These are phyloP conservation scores for Otus scops DNA, from an alignment of 2,797 vertebrate species.

Conservation along the genomic window DNA sequence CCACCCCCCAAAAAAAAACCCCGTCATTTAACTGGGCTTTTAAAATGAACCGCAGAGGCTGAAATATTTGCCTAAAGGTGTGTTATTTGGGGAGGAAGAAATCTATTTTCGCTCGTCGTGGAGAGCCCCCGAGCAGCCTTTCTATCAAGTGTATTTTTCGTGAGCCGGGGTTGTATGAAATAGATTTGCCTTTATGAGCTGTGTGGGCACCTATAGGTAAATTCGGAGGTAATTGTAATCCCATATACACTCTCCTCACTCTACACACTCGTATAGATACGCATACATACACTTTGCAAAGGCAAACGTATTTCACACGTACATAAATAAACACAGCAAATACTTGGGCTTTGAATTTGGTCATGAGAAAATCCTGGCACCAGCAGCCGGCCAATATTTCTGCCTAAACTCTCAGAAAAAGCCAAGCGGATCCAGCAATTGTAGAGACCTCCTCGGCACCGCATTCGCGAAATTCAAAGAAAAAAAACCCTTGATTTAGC, in stretches of 20 bases:
- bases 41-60: not conserved
- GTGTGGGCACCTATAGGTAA: not conserved
- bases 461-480: not conserved
- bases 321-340: constrained; percentile 16
- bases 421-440: not conserved
- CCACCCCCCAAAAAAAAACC: not conserved
- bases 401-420: not conserved
- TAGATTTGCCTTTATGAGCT: not conserved
- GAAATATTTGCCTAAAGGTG: not conserved
- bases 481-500: not conserved
- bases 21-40: fast-evolving
- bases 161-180: not conserved
- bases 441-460: not conserved
- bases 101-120: not conserved
- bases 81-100: not conserved
- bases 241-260: not conserved
- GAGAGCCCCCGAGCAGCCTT: not conserved
- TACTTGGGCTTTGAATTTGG: constrained; percentile 54
- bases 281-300: not conserved
- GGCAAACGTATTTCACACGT: constrained; percentile 19
- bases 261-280: not conserved
- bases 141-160: not conserved
- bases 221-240: not conserved
- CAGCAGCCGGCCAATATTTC: not conserved
- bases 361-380: constrained; percentile 10